Evolutionary conservation across 2,888 invertebrate genomes (phyloP), one percentile per base, ranked within the genome.

Genomic region (Hirtodrosophila histrioides): DNA sequence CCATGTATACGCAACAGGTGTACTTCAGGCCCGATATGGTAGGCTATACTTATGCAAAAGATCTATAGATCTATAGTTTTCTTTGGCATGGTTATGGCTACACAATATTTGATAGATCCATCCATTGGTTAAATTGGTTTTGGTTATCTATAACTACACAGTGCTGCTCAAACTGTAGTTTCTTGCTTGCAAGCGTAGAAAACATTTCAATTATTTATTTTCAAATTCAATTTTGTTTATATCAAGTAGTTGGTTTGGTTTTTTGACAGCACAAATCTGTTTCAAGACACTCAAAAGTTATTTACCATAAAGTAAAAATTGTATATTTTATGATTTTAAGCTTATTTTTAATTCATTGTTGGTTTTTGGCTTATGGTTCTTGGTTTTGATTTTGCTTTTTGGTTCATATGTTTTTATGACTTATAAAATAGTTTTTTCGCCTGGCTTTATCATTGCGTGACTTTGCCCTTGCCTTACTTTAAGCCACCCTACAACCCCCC

Each of bases 21-120:
- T 86, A 88, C 78, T 86, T 84, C 75, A 83, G 89, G 69, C 89
- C 90, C 77, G 89, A 89, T 76, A 89, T 89, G 89, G 89, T 89
- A 89, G 78, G 89, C 84, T 78, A 71, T 65, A 60, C 53, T 66
- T 48, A 64, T 66, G 50, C 67, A 56, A 35, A 65, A 67, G 64
- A 61, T 56, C 46, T 50, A 55, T 37, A 51, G 56, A 49, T 61
- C 50, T 27, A 69, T 68, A 69, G 65, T 68, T 53, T 75, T 58
- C 66, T 68, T 64, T 82, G 74, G 84, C 78, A 84, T 86, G 83
- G 83, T 86, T 86, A 69, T 64, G 77, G 77, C 57, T 60, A 56
- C 49, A 31, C 36, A 37, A 24, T 31, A 10, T 45, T 12, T 40
- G 41, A 29, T 56, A 41, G 60, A 46, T 51, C 36, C 48, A 62